phyloP scores from a whole-genome alignment of 2,888 invertebrate species.

The Chalcis sispes region DNA sequence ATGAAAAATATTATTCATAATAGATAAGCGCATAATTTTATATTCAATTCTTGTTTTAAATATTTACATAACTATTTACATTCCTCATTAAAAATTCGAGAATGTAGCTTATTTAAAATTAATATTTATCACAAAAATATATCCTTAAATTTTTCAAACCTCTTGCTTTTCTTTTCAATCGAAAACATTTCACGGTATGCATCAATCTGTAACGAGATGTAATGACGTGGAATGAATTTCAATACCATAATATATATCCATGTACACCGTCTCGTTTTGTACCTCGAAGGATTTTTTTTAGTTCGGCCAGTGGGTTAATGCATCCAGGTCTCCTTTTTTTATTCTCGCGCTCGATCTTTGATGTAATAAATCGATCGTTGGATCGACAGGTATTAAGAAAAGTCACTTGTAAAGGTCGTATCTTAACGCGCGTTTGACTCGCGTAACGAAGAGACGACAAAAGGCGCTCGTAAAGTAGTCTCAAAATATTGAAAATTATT shows the following conservation, averaged over 20 bases:
- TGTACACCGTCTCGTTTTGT: constrained; percentile 9
- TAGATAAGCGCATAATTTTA: no score
- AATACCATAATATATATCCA: neutral
- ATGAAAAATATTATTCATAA: no score
- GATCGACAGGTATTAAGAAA: constrained; percentile 25
- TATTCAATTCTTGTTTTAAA: no score
- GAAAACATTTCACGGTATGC: neutral
- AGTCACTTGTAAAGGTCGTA: neutral
- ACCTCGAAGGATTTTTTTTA: constrained; percentile 6
- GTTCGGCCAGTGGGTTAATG: neutral
- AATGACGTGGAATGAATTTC: constrained; percentile 43
- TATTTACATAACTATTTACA: no score
- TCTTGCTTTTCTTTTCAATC: neutral
- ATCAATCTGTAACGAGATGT: constrained; percentile 18
- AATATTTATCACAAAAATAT: no score
- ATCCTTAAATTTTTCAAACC: neutral
- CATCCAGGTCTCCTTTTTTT: neutral
- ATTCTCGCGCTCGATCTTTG: neutral
- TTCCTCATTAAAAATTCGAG: no score
- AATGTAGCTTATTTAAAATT: no score
- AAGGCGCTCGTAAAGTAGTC: constrained; percentile 28
- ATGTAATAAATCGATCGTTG: constrained; percentile 33
- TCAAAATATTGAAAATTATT: constrained; percentile 26
- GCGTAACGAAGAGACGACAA: neutral
- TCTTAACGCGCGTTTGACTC: neutral